Base-by-base conservation (phyloP, 2,797 vertebrate species). In the Poeciliopsis infans region DNA sequence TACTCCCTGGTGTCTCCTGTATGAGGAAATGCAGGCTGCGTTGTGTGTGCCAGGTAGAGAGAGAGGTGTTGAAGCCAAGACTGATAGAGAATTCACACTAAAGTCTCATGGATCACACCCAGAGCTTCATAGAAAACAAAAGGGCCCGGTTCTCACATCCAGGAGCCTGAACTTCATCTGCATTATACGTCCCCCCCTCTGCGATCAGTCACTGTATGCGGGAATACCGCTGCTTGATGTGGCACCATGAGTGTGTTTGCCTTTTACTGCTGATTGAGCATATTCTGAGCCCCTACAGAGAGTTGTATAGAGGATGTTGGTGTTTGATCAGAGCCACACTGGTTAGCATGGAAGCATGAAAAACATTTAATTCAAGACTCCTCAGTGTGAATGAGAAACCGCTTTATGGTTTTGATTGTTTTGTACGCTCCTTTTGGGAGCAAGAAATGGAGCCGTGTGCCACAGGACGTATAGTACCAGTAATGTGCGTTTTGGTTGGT, bases 201-300 rank as follows among this genome's bases (percentile, higher is more conserved):
- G 57, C 33, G 11, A 55, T 36, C 23, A 57, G 43, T 39, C 5
- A 7, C 39, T 77, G 5, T 57, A 0, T 81, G 25, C 43, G 0
- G 71, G 61, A 80, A 59, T 64, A 70, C 66, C 53, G 3, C 15
- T 39, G 33, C 53, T 69, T 55, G 53, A 55, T 55, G 84, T 87
- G 78, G 73, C 77, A 79, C 73, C 46, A 51, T 28, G 46, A 66
- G 13, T 25, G 72, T 28, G 33, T 47, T 55, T 72, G 69, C 68
- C 61, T 90, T 83, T 77, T 70, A 72, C 86, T 81, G 87, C 78
- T 75, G 83, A 83, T 89, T 77, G 72, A 51, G 61, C 74, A 53
- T 79, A 68, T 11, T 3, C 33, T 73, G 71, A 33, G 46, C 12
- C 11, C 39, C 4, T 13, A 41, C 66, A 69, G 39, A 68, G 33